Evolutionary conservation across 2,888 invertebrate species (phyloP).

Genomic region (Thymelicus acteon): DNA sequence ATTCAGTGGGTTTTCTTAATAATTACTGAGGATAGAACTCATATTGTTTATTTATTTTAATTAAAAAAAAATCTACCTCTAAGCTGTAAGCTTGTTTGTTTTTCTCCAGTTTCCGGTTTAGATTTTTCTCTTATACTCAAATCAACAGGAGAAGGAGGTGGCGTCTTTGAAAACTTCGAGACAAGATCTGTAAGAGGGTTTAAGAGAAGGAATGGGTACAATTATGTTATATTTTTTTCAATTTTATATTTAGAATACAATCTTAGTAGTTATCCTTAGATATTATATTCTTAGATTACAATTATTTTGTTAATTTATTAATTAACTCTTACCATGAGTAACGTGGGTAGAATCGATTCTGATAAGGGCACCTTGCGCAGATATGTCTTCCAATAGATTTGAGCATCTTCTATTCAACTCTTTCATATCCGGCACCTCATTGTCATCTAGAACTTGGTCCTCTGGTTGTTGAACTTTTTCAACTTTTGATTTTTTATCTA

Average conservation of each 20-base stretch:
- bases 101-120: slow-evolving; percentile 72
- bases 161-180: slow-evolving; percentile 88
- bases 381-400: slow-evolving; percentile 79
- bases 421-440: slow-evolving; percentile 73
- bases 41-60: not conserved
- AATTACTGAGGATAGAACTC: too few relatives aligned
- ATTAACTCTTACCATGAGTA: slow-evolving; percentile 67
- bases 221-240: not conserved
- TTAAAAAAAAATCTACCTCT: slow-evolving; percentile 61
- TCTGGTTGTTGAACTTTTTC: slow-evolving; percentile 45
- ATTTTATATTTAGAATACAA: too few relatives aligned
- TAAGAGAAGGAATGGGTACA: not conserved
- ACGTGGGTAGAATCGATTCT: slow-evolving; percentile 79
- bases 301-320: slow-evolving; percentile 36
- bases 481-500: slow-evolving; percentile 47
- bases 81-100: slow-evolving; percentile 74
- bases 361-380: slow-evolving; percentile 75
- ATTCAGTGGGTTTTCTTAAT: too few relatives aligned
- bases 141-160: slow-evolving; percentile 89
- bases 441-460: slow-evolving; percentile 48
- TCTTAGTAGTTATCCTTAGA: too few relatives aligned
- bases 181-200: slow-evolving; percentile 81
- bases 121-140: slow-evolving; percentile 82
- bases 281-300: not conserved
- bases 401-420: slow-evolving; percentile 81